Percentiles rank a stretch among this genome's conserved stretches.
Evolutionary conservation across 2,888 invertebrate genomes (phyloP).

Genomic region (Nasonia oneida): DNA sequence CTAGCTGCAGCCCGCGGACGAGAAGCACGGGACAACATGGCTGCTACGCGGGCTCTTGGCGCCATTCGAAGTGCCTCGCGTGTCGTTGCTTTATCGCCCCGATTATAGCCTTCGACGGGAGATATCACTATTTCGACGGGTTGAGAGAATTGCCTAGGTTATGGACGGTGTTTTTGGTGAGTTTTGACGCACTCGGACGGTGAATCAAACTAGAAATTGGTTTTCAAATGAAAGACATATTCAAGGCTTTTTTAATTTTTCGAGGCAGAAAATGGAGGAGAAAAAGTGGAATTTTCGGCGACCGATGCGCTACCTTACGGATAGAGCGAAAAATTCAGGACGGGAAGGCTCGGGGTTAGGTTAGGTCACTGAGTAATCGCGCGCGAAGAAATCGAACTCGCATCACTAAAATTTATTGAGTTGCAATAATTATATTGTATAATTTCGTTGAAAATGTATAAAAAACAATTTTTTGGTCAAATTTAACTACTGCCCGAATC

Average conservation of each 20-base stretch:
- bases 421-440: too few species aligned
- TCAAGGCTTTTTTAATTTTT: neutral
- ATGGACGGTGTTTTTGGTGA: neutral
- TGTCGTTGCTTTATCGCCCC: neutral
- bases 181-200: neutral
- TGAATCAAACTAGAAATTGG: neutral
- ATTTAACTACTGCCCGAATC: too few species aligned
- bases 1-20: neutral
- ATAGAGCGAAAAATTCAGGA: neutral
- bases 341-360: neutral
- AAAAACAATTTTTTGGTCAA: too few species aligned
- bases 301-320: neutral
- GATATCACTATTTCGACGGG: neutral
- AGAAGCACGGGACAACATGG: constrained; percentile 21
- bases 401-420: too few species aligned
- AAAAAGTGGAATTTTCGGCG: neutral
- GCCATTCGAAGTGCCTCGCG: neutral
- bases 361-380: neutral
- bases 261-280: constrained; percentile 3
- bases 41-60: neutral
- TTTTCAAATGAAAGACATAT: neutral
- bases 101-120: neutral
- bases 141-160: neutral
- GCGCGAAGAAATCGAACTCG: neutral
- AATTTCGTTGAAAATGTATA: too few species aligned